Evolutionary conservation across 1,140 invertebrate genomes (phyloP).

Genomic region (Caenorhabditis tropicalis): DNA sequence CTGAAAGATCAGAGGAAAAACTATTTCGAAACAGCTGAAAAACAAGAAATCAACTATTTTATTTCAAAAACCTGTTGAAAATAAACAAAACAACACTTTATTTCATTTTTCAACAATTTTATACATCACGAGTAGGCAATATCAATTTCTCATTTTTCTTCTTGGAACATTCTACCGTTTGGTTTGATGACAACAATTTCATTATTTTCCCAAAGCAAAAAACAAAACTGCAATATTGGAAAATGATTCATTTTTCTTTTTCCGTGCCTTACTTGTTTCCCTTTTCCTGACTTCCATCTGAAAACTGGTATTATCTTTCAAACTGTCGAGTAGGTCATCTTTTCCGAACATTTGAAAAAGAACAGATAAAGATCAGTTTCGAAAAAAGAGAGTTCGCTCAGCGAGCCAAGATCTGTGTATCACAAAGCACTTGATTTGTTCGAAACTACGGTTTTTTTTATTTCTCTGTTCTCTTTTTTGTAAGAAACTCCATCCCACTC

Average conservation of each 20-base stretch:
- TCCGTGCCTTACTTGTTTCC: neutral
- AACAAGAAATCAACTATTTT: no score
- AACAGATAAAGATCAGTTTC: neutral
- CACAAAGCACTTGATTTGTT: constrained; percentile 2
- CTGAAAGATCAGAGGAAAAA: no score
- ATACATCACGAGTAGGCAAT: no score
- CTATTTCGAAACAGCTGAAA: no score
- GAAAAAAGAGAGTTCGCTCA: neutral
- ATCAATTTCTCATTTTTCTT: no score
- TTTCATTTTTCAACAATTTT: no score
- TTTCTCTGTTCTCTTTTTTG: constrained; percentile 6
- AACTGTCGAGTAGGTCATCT: no score
- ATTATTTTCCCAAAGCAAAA: neutral
- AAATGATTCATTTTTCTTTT: neutral
- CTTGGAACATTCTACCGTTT: neutral
- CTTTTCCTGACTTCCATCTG: no score
- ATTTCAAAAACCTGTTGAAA: no score
- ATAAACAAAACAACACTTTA: no score
- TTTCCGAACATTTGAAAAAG: neutral
- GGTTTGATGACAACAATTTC: neutral
- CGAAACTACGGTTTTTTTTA: neutral
- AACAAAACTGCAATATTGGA: neutral
- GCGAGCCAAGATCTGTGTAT: neutral
- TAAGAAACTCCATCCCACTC: neutral
- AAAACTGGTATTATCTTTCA: no score